Base-by-base conservation (phyloP, 2,797 vertebrate genomes). In the Hafferia zeledoni region DNA sequence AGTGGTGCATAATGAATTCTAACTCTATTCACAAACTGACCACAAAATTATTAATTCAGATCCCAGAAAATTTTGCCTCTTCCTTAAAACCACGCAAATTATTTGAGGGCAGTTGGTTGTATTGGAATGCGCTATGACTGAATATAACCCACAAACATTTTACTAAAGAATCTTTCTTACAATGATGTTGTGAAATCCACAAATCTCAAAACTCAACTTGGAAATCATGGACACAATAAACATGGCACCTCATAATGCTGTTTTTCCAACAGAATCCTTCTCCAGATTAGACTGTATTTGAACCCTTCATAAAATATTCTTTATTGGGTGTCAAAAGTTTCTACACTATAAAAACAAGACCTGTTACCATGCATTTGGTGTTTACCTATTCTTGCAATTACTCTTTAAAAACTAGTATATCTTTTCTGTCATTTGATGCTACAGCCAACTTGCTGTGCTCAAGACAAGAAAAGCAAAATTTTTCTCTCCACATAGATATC, bases 171-270 rank as follows among this genome's bases (percentile, higher is more conserved):
- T 86, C 88, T 83, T 83, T 60, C 65, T 92, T 69, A 85, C 7
- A 75, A 35, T 37, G 52, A 56, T 35, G 13, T 71, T 90, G 55
- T 76, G 78, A 94, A 93, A 94, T 72, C 83, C 83, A 91, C 56
- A 92, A 86, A 90, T 63, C 93, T 64, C 74, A 84, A 90, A 94
- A 84, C 47, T 83, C 64, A 52, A 53, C 77, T 91, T 87, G 74
- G 83, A 86, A 94, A 37, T 86, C 79, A 79, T 0, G 15, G 33
- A 79, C 67, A 91, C 87, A 94, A 83, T 86, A 95, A 86, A 93
- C 52, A 78, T 13, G n/a, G 88, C 86, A 94, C 86, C 83, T 94
- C 83, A 88, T 93, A 94, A 91, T 12, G 46, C 30, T 81, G 47
- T 52, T 77, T 86, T 68, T 76, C 69, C 59, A 91, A 70, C 20